phyloP scores from a whole-genome alignment of 1,140 invertebrate genomes.

The Aphelenchoides besseyi region DNA sequence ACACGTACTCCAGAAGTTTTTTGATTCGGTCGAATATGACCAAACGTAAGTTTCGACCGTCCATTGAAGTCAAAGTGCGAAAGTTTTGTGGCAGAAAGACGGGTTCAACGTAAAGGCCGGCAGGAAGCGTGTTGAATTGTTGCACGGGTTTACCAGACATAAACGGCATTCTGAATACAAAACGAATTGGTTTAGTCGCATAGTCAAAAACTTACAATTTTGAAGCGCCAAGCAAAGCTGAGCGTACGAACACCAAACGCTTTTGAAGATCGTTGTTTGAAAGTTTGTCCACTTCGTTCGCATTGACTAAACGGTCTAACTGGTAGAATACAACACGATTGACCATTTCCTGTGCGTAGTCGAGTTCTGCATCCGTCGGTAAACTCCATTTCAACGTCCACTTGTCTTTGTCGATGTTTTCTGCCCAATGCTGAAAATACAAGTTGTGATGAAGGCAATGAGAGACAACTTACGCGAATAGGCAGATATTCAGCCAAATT shows the following conservation, averaged over 20 bases:
- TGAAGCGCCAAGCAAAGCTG: slow-evolving; percentile 36
- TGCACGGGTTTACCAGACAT: slow-evolving; percentile 8
- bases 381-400: slow-evolving; percentile 75
- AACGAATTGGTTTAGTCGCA: background rate
- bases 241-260: slow-evolving; percentile 36
- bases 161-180: slow-evolving; percentile 5
- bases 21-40: slow-evolving; percentile 67
- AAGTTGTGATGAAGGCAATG: slow-evolving; percentile 29
- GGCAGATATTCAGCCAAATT: slow-evolving; percentile 72
- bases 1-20: slow-evolving; percentile 68
- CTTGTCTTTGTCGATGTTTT: slow-evolving; percentile 69
- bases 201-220: slow-evolving; percentile 23
- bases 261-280: slow-evolving; percentile 54
- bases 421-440: slow-evolving; percentile 74
- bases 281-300: slow-evolving; percentile 61
- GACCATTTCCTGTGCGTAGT: slow-evolving; percentile 69
- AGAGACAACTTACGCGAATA: slow-evolving; percentile 67
- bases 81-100: slow-evolving; percentile 14
- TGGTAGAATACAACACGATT: slow-evolving; percentile 69
- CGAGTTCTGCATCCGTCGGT: slow-evolving; percentile 72
- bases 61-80: slow-evolving; percentile 16
- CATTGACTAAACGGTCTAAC: slow-evolving; percentile 66
- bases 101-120: slow-evolving; percentile 10
- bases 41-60: slow-evolving; percentile 63
- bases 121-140: slow-evolving; percentile 1